Base-by-base conservation (phyloP, 2,888 invertebrate species). In the Monochamus alternatus region DNA sequence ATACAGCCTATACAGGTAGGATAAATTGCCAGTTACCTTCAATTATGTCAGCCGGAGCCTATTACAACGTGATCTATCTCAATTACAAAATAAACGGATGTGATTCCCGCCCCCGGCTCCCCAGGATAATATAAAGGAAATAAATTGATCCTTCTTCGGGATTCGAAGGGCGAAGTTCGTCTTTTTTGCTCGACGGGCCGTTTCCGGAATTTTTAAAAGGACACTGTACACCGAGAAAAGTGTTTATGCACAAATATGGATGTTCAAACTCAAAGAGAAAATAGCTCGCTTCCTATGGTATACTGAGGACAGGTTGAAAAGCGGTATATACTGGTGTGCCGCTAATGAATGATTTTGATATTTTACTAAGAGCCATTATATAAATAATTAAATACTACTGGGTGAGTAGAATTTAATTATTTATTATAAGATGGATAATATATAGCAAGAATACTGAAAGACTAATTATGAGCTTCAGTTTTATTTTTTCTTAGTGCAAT, bases 161-260 rank as follows among this genome's bases (percentile, higher is more conserved):
- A 52, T 74, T 51, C 62, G 62, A 63, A 63, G 71, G 71, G 71
- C 59, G 14, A 71, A 52, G 32, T n/a, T 63, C 51, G 8, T 14
- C 81, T 81, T 84, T 84, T 86, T 86, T 85, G 85, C 85, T 84
- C 83, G 10, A 84, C 83, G 79, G 76, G 84, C 84, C 86, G 86
- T 85, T 86, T 84, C 83, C 84, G 82, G 86, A 87, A 86, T 87
- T 87, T 87, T 87, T 86, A 85, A 87, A 86, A 84, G 84, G 79
- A 82, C 81, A 81, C 80, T 82, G 84, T 81, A 81, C 80, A 80
- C 85, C 14, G 55, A 55, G 55, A 55, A 55, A 55, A 55, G n/a
- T n/a, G n/a, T 1, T 51, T 10, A 51, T 51, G n/a, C 4, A 2
- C 1, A 7, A 38, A 38, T 1, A 38, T 38, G 4, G 7, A 38